Percentiles rank a stretch among this genome's conserved stretches.
Evolutionary conservation across 1,140 invertebrate species (phyloP).

Genomic region (Pectinophora gossypiella): DNA sequence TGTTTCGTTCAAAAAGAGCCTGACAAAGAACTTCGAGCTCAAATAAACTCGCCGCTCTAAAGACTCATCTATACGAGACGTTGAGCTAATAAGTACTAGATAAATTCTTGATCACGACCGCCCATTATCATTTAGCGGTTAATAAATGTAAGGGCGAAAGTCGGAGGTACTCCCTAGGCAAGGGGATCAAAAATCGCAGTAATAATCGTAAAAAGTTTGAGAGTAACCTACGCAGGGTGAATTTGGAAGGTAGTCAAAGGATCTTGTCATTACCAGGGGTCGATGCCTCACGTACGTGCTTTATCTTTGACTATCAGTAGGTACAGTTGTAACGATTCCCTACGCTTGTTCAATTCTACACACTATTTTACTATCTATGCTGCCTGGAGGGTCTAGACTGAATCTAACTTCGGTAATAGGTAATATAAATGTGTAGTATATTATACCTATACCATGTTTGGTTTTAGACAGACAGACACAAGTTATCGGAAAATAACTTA

Average conservation of each 20-base stretch:
- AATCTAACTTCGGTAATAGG: no score
- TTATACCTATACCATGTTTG: no score
- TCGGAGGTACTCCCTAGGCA: slow-evolving; percentile 38
- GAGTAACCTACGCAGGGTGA: slow-evolving; percentile 44
- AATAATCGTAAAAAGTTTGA: slow-evolving; percentile 58
- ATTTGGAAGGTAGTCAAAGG: slow-evolving; percentile 43
- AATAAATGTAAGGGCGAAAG: slow-evolving; percentile 47
- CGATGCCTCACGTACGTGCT: slow-evolving; percentile 21
- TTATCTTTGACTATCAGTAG: slow-evolving; percentile 20
- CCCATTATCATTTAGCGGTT: slow-evolving; percentile 53
- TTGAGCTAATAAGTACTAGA: slow-evolving; percentile 23
- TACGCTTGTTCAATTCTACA: no score
- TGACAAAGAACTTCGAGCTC: not conserved
- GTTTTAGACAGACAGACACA: no score
- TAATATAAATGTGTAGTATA: no score
- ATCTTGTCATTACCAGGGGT: slow-evolving; percentile 37
- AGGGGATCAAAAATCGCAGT: slow-evolving; percentile 46
- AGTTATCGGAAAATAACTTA: no score
- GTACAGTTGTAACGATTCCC: slow-evolving; percentile 8
- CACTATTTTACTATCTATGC: no score
- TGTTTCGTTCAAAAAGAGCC: no score
- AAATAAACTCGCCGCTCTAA: not conserved
- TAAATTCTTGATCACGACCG: slow-evolving; percentile 46
- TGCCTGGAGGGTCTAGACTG: no score
- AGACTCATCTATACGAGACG: slow-evolving; percentile 5